A percentile compares a stretch with the other conserved stretches of the same genome.
Evolutionary conservation across 1,140 invertebrate genomes (phyloP).

Genomic region (Drosophila funebris): DNA sequence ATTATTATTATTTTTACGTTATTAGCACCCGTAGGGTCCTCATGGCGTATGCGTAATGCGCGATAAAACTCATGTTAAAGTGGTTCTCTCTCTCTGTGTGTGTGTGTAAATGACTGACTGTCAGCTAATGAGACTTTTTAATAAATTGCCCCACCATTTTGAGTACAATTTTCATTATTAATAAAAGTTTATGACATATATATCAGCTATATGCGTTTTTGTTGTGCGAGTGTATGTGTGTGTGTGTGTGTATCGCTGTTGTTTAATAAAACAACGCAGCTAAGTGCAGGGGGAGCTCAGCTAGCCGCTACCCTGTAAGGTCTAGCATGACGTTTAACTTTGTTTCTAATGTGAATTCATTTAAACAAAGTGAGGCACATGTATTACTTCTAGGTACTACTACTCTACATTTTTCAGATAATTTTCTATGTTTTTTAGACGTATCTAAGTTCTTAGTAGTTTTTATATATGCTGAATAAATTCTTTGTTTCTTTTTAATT

Average conservation of each 20-base stretch:
- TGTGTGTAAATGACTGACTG: conserved; percentile 26
- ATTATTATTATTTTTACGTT: conserved; percentile 72
- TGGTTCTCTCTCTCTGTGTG: conserved; percentile 9
- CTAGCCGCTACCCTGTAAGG: conserved; percentile 1
- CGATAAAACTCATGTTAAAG: conserved; percentile 57
- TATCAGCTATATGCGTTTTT: conserved; percentile 49
- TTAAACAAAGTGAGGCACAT: too few species aligned
- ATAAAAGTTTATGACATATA: conserved; percentile 80
- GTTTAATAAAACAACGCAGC: conserved; percentile 59
- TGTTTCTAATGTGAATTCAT: too few species aligned
- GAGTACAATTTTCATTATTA: conserved; percentile 82
- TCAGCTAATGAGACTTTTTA: conserved; percentile 80
- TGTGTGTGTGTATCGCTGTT: conserved; percentile 37
- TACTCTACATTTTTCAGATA: too few species aligned
- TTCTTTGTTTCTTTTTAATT: too few species aligned
- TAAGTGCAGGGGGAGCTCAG: not conserved
- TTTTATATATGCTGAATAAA: too few species aligned
- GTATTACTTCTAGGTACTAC: too few species aligned
- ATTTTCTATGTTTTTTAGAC: too few species aligned
- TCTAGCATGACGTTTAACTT: not conserved
- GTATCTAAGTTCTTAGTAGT: too few species aligned
- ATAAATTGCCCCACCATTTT: conserved; percentile 78
- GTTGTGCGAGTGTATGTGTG: conserved; percentile 40
- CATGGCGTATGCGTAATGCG: conserved; percentile 75
- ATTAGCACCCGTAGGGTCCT: conserved; percentile 78